Base-by-base conservation (phyloP, 2,797 vertebrate species). In the Jordanella pulchra region DNA sequence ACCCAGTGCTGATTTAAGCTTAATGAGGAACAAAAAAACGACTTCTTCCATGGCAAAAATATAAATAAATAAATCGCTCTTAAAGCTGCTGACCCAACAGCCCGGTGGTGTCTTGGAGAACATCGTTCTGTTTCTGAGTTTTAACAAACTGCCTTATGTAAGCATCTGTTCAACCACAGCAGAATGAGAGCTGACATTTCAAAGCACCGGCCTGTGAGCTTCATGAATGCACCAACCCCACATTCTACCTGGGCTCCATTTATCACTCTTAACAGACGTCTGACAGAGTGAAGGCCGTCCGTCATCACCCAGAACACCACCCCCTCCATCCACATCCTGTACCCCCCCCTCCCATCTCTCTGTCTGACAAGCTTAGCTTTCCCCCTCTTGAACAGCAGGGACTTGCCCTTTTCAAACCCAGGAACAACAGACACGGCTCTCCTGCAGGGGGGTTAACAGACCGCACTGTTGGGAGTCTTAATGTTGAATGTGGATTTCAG, bases 281-380 rank as follows among this genome's bases (percentile, higher is more conserved):
- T 93, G 94, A 94, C 93, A 93, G 93, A 91, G 47, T 89, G 91
- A 94, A 93, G 90, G 88, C 84, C 82, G 77, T 93, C 93, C 88
- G 81, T 95, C 93, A 94, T 88, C 91, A 60, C 85, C 81, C 80
- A 74, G 25, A 47, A 61, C 79, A 78, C 55, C 72, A 61, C 79
- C 50, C 79, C 25, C 75, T 70, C 60, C 70, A 47, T 47, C 67
- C 71, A 45, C 72, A 21, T 67, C 78, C 63, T 82, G 72, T 72
- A 47, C 6, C 73, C 66, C 72, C 80, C 60, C 39, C 1, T 23
- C 50, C 63, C 45, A 76, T 51, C 70, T 76, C 71, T 55, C 58
- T 3, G 18, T 83, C 51, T 71, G 50, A 54, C 73, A 35, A 72
- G 53, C 81, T 86, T 27, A 15, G 71, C 75, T 60, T 53, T 82